Evolutionary conservation across 2,888 invertebrate genomes (phyloP).

Genomic region (Baccha elongata): DNA sequence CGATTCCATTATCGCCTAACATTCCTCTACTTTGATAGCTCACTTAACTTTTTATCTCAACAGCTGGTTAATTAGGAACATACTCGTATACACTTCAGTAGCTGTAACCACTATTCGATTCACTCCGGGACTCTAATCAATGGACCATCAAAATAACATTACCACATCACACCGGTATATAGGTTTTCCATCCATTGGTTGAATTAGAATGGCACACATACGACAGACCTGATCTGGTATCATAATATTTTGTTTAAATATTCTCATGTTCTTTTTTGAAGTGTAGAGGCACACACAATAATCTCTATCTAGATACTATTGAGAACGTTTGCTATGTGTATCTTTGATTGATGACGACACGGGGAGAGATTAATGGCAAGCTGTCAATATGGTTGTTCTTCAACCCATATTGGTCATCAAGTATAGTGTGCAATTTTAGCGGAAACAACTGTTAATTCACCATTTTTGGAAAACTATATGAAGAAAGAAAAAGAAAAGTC

Average conservation of each 20-base stretch:
- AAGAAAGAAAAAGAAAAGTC: slow-evolving; percentile 22
- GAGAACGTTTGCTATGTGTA: slow-evolving; percentile 3
- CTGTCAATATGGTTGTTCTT: slow-evolving; percentile 38
- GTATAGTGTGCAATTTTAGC: slow-evolving; percentile 48
- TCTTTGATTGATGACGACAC: slow-evolving; percentile 31
- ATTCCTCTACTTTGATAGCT: slow-evolving; percentile 44
- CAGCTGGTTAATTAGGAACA: slow-evolving; percentile 37
- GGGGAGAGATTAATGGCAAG: slow-evolving; percentile 25
- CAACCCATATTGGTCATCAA: slow-evolving; percentile 56
- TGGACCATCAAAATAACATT: slow-evolving; percentile 47
- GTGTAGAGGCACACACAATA: not conserved
- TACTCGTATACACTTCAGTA: slow-evolving; percentile 40
- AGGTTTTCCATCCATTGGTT: slow-evolving; percentile 8
- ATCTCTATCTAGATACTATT: slow-evolving; percentile 16
- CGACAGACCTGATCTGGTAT: not conserved
- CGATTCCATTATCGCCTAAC: not conserved
- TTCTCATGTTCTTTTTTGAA: slow-evolving; percentile 20
- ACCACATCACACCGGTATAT: slow-evolving; percentile 15
- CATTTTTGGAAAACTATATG: slow-evolving; percentile 46
- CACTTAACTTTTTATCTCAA: slow-evolving; percentile 31
- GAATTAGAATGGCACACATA: too few species aligned
- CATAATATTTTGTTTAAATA: slow-evolving; percentile 31
- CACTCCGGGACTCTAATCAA: slow-evolving; percentile 34
- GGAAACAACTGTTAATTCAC: slow-evolving; percentile 58
- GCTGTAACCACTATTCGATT: slow-evolving; percentile 14